These are phyloP conservation scores for Salminus brasiliensis DNA, from an alignment of 2,113 vertebrate species.

Conservation along the genomic window DNA sequence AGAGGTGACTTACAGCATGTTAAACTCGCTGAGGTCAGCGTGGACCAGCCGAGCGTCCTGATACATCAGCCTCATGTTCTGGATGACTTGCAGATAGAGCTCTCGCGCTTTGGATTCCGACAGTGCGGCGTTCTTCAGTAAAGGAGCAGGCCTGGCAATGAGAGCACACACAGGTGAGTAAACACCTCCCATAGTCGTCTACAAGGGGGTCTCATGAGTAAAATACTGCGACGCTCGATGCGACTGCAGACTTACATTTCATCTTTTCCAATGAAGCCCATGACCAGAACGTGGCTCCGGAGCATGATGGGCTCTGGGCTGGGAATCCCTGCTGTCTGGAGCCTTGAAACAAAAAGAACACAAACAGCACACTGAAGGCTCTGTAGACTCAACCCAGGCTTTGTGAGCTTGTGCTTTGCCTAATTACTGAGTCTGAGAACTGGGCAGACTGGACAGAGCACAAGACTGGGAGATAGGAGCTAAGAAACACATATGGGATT, in stretches of 20 bases:
- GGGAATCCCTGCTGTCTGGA: conserved; percentile 87
- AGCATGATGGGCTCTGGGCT: conserved; percentile 92
- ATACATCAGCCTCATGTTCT: conserved; percentile 94
- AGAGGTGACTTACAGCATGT: conserved; percentile 86
- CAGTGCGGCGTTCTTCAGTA: conserved; percentile 88
- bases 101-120: conserved; percentile 90
- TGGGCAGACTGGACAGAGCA: no score
- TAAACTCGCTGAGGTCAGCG: conserved; percentile 98
- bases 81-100: conserved; percentile 89
- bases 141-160: conserved; percentile 85
- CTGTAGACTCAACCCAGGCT: no score
- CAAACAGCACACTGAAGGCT: no score
- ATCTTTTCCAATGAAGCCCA: conserved; percentile 93
- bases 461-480: no score
- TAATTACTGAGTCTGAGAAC: no score
- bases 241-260: conserved; percentile 77
- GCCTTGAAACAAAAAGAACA: conserved; percentile 70
- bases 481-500: no score
- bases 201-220: no score
- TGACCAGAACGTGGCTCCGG: conserved; percentile 92
- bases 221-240: not conserved
- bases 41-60: conserved; percentile 93
- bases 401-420: no score
- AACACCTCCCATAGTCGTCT: not conserved
- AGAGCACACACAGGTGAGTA: not conserved